Conservation (phyloP, 2,113 vertebrate genomes). For the Mesocricetus auratus region DNA sequence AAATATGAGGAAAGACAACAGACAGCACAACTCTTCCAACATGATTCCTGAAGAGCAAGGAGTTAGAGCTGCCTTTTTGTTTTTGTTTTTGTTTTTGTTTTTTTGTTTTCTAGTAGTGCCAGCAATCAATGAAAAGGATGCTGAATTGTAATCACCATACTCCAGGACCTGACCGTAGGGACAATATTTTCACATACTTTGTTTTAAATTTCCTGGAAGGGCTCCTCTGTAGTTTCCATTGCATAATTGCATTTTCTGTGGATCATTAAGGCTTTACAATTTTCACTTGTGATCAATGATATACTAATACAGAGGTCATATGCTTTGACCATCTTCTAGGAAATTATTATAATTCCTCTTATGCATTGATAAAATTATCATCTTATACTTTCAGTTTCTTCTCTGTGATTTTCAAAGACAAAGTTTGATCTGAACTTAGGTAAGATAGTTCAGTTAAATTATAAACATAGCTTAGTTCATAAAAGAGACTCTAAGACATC, state of each 20-base stretch:
- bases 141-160: background rate
- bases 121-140: background rate
- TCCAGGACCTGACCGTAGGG: background rate
- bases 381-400: background rate
- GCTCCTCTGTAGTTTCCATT: background rate
- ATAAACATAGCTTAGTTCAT: background rate
- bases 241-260: background rate
- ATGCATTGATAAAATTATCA: background rate
- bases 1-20: background rate
- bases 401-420: background rate
- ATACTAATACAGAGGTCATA: background rate
- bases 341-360: background rate
- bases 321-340: background rate
- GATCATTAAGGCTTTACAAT: background rate
- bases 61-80: background rate
- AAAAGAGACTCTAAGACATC: background rate
- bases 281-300: background rate
- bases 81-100: too few species aligned
- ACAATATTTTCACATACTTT: background rate
- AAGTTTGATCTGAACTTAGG: background rate
- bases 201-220: background rate
- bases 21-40: background rate
- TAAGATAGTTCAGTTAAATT: background rate
- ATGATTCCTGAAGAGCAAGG: background rate
- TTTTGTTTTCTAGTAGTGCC: too few species aligned